Base-by-base conservation (phyloP, 2,888 invertebrate genomes). In the Poecilus cupreus region DNA sequence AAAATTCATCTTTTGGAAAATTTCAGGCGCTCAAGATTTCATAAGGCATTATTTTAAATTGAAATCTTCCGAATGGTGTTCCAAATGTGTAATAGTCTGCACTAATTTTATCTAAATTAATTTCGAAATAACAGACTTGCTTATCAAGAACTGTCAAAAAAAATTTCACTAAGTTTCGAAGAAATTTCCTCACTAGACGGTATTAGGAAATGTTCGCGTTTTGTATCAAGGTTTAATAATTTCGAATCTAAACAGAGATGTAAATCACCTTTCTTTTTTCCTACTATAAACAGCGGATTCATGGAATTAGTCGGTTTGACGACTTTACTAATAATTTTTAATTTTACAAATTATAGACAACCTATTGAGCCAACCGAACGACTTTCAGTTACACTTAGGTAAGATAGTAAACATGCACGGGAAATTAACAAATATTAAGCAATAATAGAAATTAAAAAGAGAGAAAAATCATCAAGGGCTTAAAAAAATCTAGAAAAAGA, bases 101-200 rank as follows among this genome's bases (percentile, higher is more conserved):
- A 20, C 57, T 77, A n/a, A n/a, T 64, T 20, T 24, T 2, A 16
- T 64, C 64, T 24, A 64, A n/a, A 24, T 64, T 32, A 3, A 64
- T 26, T 8, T 77, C 60, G 10, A 32, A 77, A 39, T 60, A 77
- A 2, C 77, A 24, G 11, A 60, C 60, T 39, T 77, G 57, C 37
- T 10, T 26, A 16, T 77, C 77, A n/a, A 77, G 51, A 51, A 77
- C 57, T 60, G n/a, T n/a, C n/a, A n/a, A n/a, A 57, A 49, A 37
- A 77, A 57, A 32, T 57, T 22, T 51, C 20, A 11, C 18, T 11
- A 18, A 77, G 13, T 60, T 60, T 54, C 5, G n/a, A 2, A 37
- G 60, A 18, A 11, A 77, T 60, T 20, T 77, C 77, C 32, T 77
- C 57, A 18, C 10, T 11, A 24, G 77, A 24, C 4, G 64, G 24